Conservation (phyloP, 2,888 invertebrate genomes). For the Boloria selene region DNA sequence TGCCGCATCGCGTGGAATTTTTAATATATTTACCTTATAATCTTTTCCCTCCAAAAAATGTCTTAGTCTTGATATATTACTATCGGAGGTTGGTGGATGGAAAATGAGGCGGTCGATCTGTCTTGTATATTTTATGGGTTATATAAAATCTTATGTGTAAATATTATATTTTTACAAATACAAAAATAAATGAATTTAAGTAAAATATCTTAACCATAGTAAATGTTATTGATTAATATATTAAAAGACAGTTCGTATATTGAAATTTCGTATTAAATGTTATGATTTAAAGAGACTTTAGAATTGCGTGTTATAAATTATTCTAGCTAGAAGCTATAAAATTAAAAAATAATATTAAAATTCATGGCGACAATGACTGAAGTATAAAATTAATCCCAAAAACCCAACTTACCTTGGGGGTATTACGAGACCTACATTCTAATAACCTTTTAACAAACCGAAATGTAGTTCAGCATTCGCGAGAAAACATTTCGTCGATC, state of each 20-base stretch:
- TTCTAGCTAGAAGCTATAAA: no score
- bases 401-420: constrained; percentile 59
- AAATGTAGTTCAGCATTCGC: constrained; percentile 62
- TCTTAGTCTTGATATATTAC: constrained; percentile 15
- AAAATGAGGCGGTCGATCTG: not conserved
- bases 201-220: no score
- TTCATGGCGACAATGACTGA: constrained; percentile 16
- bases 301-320: no score
- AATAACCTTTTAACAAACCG: constrained; percentile 69
- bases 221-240: no score
- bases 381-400: constrained; percentile 34
- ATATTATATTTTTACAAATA: no score
- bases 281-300: no score
- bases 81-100: not conserved
- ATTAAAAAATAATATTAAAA: constrained; percentile 1
- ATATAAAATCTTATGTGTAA: no score
- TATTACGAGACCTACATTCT: constrained; percentile 69
- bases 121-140: no score
- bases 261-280: no score
- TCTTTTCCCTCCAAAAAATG: constrained; percentile 8
- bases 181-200: no score
- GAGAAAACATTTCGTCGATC: constrained; percentile 63
- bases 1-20: constrained; percentile 15
- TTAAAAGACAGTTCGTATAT: no score
- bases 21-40: constrained; percentile 20